Percentiles rank a stretch among this genome's conserved stretches.
Evolutionary conservation across 64 coral and sea anemone species (phyloP).

Genomic region (Montipora foliosa): DNA sequence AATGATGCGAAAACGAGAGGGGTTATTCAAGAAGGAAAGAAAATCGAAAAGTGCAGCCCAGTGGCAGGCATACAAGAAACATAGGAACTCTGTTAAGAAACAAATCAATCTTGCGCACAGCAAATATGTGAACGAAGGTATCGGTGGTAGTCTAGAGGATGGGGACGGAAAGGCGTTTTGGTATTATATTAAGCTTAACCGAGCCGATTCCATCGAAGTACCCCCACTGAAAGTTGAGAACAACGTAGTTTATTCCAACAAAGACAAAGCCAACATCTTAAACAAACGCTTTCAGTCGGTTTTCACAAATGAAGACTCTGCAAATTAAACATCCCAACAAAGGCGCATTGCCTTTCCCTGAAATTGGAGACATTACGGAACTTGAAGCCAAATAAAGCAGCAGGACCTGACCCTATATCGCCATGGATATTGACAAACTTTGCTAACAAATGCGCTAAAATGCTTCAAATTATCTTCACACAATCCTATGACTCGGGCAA

Average conservation of each 20-base stretch:
- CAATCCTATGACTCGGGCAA: conserved; percentile 59
- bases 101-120: conserved; percentile 45
- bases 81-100: conserved; percentile 40
- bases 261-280: conserved; percentile 25
- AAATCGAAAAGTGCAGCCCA: conserved; percentile 19
- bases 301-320: conserved; percentile 6
- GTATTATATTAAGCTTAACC: conserved; percentile 31
- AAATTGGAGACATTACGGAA: conserved; percentile 45
- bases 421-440: conserved; percentile 37
- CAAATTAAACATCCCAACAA: conserved; percentile 21
- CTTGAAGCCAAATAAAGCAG: conserved; percentile 63
- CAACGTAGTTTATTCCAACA: background rate
- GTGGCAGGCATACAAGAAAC: conserved; percentile 55
- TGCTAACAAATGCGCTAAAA: conserved; percentile 47
- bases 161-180: conserved; percentile 40
- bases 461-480: conserved; percentile 39
- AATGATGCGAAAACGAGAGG: conserved; percentile 54
- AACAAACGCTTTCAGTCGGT: conserved; percentile 27
- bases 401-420: conserved; percentile 41
- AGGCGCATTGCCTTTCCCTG: conserved; percentile 44
- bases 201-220: conserved; percentile 19
- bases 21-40: conserved; percentile 36
- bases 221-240: conserved; percentile 16
- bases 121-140: conserved; percentile 41
- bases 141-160: no score